These are phyloP conservation scores for Helarctos malayanus DNA, from an alignment of 2,797 vertebrate species.

Conservation along the genomic window DNA sequence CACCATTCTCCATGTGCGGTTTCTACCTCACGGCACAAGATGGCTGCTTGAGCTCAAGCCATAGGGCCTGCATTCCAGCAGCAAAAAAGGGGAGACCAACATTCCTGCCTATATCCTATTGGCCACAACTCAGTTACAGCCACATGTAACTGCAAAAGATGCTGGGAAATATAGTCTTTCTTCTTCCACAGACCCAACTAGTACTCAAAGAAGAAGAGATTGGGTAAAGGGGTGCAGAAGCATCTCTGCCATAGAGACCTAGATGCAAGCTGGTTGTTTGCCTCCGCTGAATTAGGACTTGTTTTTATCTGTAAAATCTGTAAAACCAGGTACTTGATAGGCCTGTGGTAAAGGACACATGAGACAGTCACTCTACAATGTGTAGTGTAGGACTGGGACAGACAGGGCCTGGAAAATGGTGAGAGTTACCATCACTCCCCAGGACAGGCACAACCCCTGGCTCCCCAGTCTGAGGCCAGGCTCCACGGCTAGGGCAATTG, in stretches of 20 bases:
- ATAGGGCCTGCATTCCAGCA: neutral
- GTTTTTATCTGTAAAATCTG: neutral
- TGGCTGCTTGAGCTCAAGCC: neutral
- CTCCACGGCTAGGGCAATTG: neutral
- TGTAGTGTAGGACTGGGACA: no score
- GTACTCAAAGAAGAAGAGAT: neutral
- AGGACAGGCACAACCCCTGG: neutral
- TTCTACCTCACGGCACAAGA: neutral
- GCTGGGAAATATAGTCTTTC: neutral
- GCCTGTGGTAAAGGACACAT: no score
- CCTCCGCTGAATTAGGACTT: neutral
- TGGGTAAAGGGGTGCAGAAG: neutral
- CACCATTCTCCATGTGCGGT: neutral
- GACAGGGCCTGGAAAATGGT: neutral
- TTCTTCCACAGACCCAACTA: neutral
- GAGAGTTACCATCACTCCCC: neutral
- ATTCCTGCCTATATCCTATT: neutral
- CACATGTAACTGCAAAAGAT: neutral
- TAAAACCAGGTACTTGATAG: neutral
- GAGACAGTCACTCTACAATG: fast-evolving
- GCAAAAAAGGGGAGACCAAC: neutral
- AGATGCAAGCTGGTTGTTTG: neutral
- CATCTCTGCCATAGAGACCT: neutral
- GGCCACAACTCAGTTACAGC: neutral
- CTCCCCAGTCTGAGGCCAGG: neutral